phyloP scores from a whole-genome alignment of 2,888 invertebrate species.

The Platycnemis pennipes region DNA sequence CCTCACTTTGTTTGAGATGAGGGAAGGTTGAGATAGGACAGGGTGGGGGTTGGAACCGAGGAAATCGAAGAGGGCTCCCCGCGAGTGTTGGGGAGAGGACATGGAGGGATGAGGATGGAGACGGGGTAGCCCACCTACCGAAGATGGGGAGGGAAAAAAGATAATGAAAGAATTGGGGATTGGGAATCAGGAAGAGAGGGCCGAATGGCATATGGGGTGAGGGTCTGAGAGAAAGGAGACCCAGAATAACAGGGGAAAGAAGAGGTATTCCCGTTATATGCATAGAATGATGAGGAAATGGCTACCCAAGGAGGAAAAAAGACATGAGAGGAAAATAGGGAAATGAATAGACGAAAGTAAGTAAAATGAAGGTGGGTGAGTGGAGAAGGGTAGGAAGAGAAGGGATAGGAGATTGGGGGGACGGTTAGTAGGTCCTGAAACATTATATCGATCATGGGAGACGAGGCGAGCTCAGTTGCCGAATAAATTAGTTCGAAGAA shows the following conservation, averaged over 20 bases:
- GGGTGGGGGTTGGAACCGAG: too few species aligned
- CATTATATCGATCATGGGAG: not conserved
- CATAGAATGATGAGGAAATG: not conserved
- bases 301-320: not conserved
- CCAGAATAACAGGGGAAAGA: not conserved
- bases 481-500: slow-evolving; percentile 54
- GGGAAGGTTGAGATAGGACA: too few species aligned
- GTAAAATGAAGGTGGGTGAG: not conserved
- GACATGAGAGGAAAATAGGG: not conserved
- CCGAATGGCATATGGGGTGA: not conserved
- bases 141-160: not conserved
- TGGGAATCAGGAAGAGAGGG: not conserved
- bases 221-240: not conserved
- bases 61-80: too few species aligned
- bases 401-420: not conserved
- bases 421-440: too few species aligned
- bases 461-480: slow-evolving; percentile 8
- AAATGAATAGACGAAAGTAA: not conserved
- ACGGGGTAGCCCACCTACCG: too few species aligned
- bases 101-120: too few species aligned
- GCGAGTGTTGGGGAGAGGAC: too few species aligned
- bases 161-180: not conserved
- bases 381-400: not conserved
- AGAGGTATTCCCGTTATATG: not conserved
- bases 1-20: slow-evolving; percentile 12